Base-by-base conservation (phyloP, 1,140 invertebrate genomes). In the Maniola jurtina region DNA sequence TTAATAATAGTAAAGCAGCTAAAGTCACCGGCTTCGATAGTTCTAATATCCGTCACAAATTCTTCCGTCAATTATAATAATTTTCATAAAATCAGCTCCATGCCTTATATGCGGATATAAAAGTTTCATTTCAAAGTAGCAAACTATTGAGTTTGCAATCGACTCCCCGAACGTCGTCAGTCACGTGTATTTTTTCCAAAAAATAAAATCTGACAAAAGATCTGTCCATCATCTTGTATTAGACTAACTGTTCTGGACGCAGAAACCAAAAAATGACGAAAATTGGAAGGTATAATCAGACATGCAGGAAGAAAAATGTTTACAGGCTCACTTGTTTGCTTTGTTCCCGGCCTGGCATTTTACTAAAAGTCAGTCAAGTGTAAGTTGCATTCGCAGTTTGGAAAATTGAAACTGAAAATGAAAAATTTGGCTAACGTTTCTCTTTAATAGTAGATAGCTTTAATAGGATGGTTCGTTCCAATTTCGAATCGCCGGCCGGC, bases 371-470 rank as follows among this genome's bases (percentile, higher is more conserved):
- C 70, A 72, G 66, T 72, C 66, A 69, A 72, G 63, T 69, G 66
- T 59, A 62, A 72, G 60, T 40, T 65, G 40, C 59, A 55, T 59
- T 72, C 63, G 60, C 60, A 61, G 47, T 42, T 63, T 55, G 63
- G 66, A 55, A 72, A 68, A 72, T 72, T 72, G 66, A 69, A 72
- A 72, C 59, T 47, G 66, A 72, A 68, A 72, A 72, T 69, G 66
- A 72, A 72, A 55, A 72, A 66, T 72, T 69, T 72, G 64, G 66
- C 54, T 15, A 55, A 34, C 54, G 54, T 13, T 35, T n/a, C 36
- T 55, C 42, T 61, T 47, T 58, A 55, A 66, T 25, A 61, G 50
- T 40, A 55, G 52, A 48, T 50, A 13, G 14, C 48, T 16, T 52
- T 56, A 36, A 33, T 56, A 56, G 13, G 33, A 36, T 13, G 16